Evolutionary conservation across 2,888 invertebrate genomes (phyloP), one percentile per base, ranked within the genome.

Genomic region (Tethea ocularis): DNA sequence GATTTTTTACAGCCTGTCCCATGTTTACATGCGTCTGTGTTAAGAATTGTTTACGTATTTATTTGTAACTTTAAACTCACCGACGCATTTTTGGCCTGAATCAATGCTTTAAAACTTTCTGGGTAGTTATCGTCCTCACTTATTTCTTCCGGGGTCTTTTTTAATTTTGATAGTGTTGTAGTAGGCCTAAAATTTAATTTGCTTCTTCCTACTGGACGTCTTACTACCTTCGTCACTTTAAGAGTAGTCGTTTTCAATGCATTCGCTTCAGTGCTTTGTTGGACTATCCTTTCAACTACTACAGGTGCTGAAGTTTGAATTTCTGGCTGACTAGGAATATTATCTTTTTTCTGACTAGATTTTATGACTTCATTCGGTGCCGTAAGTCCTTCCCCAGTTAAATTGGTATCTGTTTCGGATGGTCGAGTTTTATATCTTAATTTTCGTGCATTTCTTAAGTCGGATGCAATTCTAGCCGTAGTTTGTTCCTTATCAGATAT

Each of bases 81-180:
- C 81, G 89, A 86, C 73, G 89, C 87, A 85, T 91, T 92, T 85
- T 95, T 95, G 57, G 95, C 93, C 83, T 95, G 94, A 56, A 95
- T 86, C 58, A 95, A 82, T n/a, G 95, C 94, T 77, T 95, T 95
- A 77, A 95, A 95, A 74, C 94, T 94, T 74, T 94, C 94, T 20
- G 95, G 95, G 82, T 95, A 95, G 73, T 95, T 95, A 75, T 95
- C 95, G 67, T 95, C 95, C 64, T 94, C 94, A 51, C 89, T 87
- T 61, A 94, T 93, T 75, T 95, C 95, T 63, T 93, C 93, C 23
- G 89, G 80, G 33, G 76, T 70, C 63, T 46, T 46, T 20, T 80
- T 83, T 38, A 61, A 59, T 69, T 84, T 84, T 15, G 75, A 58
- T 52, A 72, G 62, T 29, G 75, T 68, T 24, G 63, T 75, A 36